These are phyloP conservation scores for Globicephala melas DNA, from an alignment of 2,113 vertebrate species.

Conservation along the genomic window DNA sequence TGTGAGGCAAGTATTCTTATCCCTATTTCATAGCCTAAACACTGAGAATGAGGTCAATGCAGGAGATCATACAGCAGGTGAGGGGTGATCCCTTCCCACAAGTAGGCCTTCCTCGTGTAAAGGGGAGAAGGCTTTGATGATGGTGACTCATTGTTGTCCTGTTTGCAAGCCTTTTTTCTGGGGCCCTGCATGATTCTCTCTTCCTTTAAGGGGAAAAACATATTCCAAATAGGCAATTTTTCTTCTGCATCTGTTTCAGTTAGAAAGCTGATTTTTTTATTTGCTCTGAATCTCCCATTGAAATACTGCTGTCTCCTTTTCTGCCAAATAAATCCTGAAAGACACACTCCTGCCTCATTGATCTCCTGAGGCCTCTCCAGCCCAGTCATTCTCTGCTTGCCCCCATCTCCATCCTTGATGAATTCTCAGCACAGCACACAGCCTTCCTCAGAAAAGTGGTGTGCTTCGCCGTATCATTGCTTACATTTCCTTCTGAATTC, in stretches of 20 bases:
- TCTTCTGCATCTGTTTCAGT: not conserved
- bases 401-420: not conserved
- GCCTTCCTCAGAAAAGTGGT: not conserved
- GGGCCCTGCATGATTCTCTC: not conserved
- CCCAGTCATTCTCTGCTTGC: not conserved
- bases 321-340: slow-evolving; percentile 24
- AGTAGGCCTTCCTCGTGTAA: not conserved
- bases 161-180: not conserved
- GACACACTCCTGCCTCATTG: not conserved
- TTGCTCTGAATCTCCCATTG: not conserved
- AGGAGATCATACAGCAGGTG: not conserved
- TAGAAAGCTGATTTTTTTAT: slow-evolving; percentile 30
- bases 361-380: not conserved
- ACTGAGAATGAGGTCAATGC: not conserved
- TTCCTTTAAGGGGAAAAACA: not conserved
- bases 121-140: not conserved
- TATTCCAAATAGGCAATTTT: not conserved
- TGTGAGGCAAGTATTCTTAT: not conserved
- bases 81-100: not conserved
- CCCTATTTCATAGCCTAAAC: not conserved
- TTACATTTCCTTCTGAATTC: slow-evolving; percentile 5
- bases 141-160: not conserved
- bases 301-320: slow-evolving; percentile 18
- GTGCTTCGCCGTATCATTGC: not conserved
- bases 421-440: not conserved